Percentiles rank a stretch among this genome's conserved stretches.
These are phyloP conservation scores for Andrena praecox DNA, from an alignment of 2,888 invertebrate genomes.

Conservation along the genomic window DNA sequence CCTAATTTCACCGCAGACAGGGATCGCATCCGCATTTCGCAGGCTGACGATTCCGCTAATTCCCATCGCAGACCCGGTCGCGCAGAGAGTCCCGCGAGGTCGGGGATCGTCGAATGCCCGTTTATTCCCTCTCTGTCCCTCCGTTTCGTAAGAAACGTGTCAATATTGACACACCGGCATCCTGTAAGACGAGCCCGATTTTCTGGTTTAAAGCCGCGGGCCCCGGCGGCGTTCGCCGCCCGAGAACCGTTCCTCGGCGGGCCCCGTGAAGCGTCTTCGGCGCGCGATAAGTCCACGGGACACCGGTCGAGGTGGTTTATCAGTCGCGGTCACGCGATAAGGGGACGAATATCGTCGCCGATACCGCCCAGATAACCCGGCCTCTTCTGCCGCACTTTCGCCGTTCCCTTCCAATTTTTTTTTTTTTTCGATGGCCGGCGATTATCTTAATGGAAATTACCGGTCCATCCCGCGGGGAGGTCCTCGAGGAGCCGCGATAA, in stretches of 20 bases:
- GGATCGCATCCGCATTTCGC: no score
- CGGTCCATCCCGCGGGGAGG: not conserved
- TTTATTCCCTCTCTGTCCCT: constrained; percentile 16
- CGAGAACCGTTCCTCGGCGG: constrained; percentile 24
- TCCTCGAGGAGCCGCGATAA: constrained; percentile 8
- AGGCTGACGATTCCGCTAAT: not conserved
- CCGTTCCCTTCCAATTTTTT: not conserved
- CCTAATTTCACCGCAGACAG: no score
- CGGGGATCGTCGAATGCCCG: constrained; percentile 20
- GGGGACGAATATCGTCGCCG: constrained; percentile 13
- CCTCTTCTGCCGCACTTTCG: constrained; percentile 1
- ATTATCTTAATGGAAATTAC: constrained; percentile 29
- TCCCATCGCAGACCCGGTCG: no score
- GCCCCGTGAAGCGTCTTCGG: not conserved
- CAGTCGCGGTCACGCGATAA: constrained; percentile 47
- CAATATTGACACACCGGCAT: constrained; percentile 80
- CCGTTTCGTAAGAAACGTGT: constrained; percentile 78
- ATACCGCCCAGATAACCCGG: constrained; percentile 48
- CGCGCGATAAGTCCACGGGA: constrained; percentile 1
- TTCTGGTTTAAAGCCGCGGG: constrained; percentile 67
- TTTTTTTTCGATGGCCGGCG: not conserved
- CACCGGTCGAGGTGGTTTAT: constrained; percentile 32
- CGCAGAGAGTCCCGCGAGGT: not conserved
- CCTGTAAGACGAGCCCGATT: constrained; percentile 80
- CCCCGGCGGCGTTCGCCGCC: constrained; percentile 38